Evolutionary conservation across 2,113 vertebrate species (phyloP), one percentile per base, ranked within the genome.

Genomic region (Chascanopsetta lugubris): DNA sequence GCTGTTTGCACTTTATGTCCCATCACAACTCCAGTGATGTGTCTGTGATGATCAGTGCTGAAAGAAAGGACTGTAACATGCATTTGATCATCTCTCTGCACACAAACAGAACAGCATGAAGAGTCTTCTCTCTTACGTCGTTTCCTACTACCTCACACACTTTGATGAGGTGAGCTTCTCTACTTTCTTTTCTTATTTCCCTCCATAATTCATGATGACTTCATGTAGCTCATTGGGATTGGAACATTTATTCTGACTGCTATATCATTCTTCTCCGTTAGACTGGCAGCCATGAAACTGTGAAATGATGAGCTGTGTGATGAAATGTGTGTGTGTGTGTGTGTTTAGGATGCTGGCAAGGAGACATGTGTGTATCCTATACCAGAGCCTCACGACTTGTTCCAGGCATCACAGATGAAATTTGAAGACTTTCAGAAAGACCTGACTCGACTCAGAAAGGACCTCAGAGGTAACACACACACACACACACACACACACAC

Each of bases 381-480:
- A 46, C 96, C 97, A 0, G 97, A 99, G 56, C 97, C 97, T 1
- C 96, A 98, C n/a, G 97, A 99, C 78, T 92, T 99, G 30, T 99
- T 99, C 78, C 97, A 97, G 85, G 93, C 92, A 9, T 97, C 97
- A 0, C 97, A 99, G 67, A 92, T 99, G 93, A 99, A 98, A 77
- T 97, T 99, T 90, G 97, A 99, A 73, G 97, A 99, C 67, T 98
- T 98, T 86, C 94, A 95, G 29, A 99, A 97, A 89, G 97, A 99
- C 65, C 91, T 99, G 12, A 85, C 90, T 22, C 94, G 95, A 87
- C 92, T 97, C 22, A 94, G 93, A 70, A 98, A 97, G 84, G 97
- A 99, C 84, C 88, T 99, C 38, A 84, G 92, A 92, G 95, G 97
- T 99, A 94, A 46, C 27, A 45, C 61, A 49, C 42, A 25, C n/a